A percentile compares a stretch with the other conserved stretches of the same genome.
Conservation (phyloP, 2,113 vertebrate species). For the Stigmatopora nigra region DNA sequence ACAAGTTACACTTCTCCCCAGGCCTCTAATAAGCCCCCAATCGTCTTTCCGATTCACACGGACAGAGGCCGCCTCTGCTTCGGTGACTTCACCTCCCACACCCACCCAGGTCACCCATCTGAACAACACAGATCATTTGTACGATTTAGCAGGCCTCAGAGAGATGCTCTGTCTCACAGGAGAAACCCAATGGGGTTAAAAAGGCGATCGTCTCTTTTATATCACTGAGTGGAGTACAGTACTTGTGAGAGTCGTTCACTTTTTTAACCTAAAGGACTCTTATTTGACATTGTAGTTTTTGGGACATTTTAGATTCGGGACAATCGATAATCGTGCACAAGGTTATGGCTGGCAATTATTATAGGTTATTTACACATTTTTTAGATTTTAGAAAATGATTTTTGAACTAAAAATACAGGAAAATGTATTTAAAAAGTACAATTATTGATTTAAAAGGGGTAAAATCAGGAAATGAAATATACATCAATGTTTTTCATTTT, state of each 20-base stretch:
- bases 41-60: conserved; percentile 83
- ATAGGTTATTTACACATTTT: neutral
- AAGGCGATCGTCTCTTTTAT: neutral
- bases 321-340: neutral
- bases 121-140: conserved; percentile 33
- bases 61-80: conserved; percentile 46
- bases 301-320: neutral
- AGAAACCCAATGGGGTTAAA: neutral
- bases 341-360: neutral
- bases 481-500: no score
- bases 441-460: no score
- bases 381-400: no score
- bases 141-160: conserved; percentile 8
- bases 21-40: conserved; percentile 89
- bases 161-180: neutral
- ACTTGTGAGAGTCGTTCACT: neutral
- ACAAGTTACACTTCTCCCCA: conserved; percentile 80
- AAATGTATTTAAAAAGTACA: no score
- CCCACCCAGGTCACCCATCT: conserved; percentile 43
- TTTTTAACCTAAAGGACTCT: neutral
- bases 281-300: neutral
- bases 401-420: no score
- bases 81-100: conserved; percentile 35
- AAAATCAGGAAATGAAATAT: no score
- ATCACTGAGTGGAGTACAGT: neutral